phyloP scores from a whole-genome alignment of 1,140 invertebrate genomes.

The Drosophila tsacasi region DNA sequence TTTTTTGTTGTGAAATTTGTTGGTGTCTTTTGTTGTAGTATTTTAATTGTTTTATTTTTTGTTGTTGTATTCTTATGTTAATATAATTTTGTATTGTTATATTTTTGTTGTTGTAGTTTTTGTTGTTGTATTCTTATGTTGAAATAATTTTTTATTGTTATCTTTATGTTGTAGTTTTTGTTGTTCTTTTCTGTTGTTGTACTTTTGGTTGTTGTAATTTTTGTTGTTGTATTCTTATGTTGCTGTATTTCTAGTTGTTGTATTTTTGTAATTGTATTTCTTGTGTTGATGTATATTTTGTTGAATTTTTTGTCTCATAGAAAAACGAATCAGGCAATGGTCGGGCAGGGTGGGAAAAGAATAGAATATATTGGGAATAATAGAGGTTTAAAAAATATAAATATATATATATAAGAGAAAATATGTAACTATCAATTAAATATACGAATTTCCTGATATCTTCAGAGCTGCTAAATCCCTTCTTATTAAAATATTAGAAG shows the following conservation, averaged over 20 bases:
- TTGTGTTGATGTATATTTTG: no score
- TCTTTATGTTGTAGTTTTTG: not conserved
- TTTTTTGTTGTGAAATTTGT: not conserved
- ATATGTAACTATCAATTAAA: not conserved
- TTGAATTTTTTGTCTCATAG: no score
- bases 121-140: not conserved
- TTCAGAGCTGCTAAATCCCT: not conserved
- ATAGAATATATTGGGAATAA: not conserved
- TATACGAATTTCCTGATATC: not conserved
- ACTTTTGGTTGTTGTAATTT: no score
- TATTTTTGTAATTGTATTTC: no score
- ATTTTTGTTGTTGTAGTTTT: no score
- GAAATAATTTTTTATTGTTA: no score
- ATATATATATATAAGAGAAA: not conserved
- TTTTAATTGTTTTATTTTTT: not conserved
- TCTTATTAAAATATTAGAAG: no score
- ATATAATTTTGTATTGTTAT: no score
- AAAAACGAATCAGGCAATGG: no score
- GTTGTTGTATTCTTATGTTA: not conserved
- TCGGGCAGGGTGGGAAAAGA: no score
- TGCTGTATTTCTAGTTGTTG: no score
- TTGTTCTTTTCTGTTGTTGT: not conserved
- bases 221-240: no score
- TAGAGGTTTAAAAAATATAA: not conserved
- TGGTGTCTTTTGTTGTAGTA: not conserved